These are phyloP conservation scores for Peromyscus aztecus DNA, from an alignment of 2,797 vertebrate genomes.

Conservation along the genomic window DNA sequence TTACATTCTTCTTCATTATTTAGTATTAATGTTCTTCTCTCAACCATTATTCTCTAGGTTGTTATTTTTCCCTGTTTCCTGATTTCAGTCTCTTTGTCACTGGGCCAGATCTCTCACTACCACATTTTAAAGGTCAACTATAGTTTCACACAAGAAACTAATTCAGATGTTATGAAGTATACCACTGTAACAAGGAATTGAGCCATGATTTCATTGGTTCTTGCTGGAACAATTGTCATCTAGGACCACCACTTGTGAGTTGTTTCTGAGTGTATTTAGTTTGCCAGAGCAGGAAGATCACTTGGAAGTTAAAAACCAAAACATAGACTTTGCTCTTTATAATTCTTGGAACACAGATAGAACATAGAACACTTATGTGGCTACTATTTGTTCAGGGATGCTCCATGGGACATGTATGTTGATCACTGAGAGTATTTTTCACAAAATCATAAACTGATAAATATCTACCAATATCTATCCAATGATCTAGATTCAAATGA, in stretches of 20 bases:
- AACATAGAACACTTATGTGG: neutral
- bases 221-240: neutral
- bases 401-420: neutral
- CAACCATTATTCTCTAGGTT: slow-evolving; percentile 79
- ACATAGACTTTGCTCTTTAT: slow-evolving; percentile 14
- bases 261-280: slow-evolving; percentile 1
- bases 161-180: slow-evolving; percentile 63
- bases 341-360: slow-evolving; percentile 26
- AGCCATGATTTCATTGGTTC: neutral
- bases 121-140: slow-evolving; percentile 64
- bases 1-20: slow-evolving; percentile 90
- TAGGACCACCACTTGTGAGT: slow-evolving; percentile 6
- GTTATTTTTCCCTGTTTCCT: slow-evolving; percentile 79
- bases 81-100: slow-evolving; percentile 78
- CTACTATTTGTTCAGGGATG: neutral
- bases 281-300: slow-evolving; percentile 25
- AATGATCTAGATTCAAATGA: neutral
- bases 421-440: slow-evolving; percentile 31
- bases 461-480: neutral
- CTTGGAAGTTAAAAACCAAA: slow-evolving; percentile 40
- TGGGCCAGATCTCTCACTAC: slow-evolving; percentile 79
- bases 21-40: slow-evolving; percentile 87
- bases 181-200: slow-evolving; percentile 4
- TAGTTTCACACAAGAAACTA: slow-evolving; percentile 69
- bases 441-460: neutral